Base-by-base conservation (phyloP, 2,888 invertebrate species). In the Drosophila ezoana region DNA sequence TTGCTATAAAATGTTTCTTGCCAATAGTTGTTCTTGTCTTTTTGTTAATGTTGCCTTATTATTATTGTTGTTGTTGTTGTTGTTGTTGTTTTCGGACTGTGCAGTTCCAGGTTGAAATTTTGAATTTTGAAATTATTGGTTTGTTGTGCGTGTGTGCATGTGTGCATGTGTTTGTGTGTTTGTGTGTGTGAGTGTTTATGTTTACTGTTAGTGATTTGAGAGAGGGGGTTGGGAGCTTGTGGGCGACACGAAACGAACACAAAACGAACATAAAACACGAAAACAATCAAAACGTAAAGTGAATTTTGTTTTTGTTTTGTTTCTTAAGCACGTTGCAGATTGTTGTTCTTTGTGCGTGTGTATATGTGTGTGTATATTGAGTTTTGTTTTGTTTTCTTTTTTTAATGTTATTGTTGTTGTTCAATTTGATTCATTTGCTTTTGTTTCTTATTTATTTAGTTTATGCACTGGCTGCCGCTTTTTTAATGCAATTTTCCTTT, bases 171-270 rank as follows among this genome's bases (percentile, higher is more conserved):
- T 66, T n/a, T 43, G 9, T 48, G 43, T 53, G 43, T 23, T n/a
- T 47, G 47, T 48, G 41, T 28, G 41, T 53, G 35, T 37, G 54
- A 41, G 40, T 16, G 23, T 23, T 1, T 23, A 23, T 23, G 23
- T 23, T 23, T 23, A 8, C 23, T 23, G 23, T 16, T 16, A 4
- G 9, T 49, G 23, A 23, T 11, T 33, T 40, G n/a, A 33, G 16
- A 40, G 13, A 44, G 33, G 32, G 33, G 32, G 13, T 11, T 2
- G 33, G 16, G 14, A 38, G 32, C 16, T 70, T 70, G 43, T 76
- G 75, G 75, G 75, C 75, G 68, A 75, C 72, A 76, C 75, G 76
- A 67, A 75, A 75, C 75, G 74, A 71, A 72, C 71, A 72, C 71
- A 73, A 69, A 73, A 73, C 72, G 69, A 75, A 75, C 75, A 67